A percentile compares a stretch with the other conserved stretches of the same genome.
Evolutionary conservation across 2,797 vertebrate species (phyloP).

Genomic region (Cirrhinus mrigala): DNA sequence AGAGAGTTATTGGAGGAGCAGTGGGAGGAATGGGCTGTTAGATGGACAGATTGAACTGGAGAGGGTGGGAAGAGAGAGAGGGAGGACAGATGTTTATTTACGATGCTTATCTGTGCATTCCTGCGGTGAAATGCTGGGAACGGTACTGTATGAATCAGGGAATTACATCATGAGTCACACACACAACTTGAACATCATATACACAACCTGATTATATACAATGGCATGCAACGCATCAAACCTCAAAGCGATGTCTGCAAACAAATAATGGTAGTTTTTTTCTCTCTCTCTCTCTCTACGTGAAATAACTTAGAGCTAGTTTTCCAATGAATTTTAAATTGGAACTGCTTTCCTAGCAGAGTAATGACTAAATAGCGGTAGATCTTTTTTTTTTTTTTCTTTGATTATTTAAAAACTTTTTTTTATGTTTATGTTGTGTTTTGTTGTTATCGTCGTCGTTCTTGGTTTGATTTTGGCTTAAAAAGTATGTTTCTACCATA

Average conservation of each 20-base stretch:
- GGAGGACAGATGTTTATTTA: slow-evolving; percentile 67
- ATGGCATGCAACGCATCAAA: neutral
- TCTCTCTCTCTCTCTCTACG: neutral
- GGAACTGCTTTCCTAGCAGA: neutral
- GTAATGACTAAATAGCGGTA: neutral
- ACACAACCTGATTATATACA: neutral
- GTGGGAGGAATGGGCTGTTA: slow-evolving; percentile 21
- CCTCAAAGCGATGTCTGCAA: neutral
- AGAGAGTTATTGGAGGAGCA: slow-evolving; percentile 16
- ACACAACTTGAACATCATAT: neutral
- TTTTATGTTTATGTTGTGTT: no score
- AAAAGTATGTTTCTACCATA: no score
- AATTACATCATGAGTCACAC: slow-evolving; percentile 10
- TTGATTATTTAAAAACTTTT: neutral
- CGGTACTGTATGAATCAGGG: slow-evolving; percentile 20
- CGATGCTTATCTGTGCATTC: slow-evolving; percentile 50
- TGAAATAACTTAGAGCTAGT: neutral
- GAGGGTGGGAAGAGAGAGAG: slow-evolving; percentile 24
- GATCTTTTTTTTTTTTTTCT: neutral
- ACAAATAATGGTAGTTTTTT: neutral
- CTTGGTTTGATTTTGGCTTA: no score
- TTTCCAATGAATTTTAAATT: neutral
- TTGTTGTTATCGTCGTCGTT: no score
- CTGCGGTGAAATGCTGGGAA: slow-evolving; percentile 53
- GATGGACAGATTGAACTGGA: slow-evolving; percentile 18